Evolutionary conservation across 2,113 vertebrate genomes (phyloP), one percentile per base, ranked within the genome.

Genomic region (Semicossyphus pulcher): DNA sequence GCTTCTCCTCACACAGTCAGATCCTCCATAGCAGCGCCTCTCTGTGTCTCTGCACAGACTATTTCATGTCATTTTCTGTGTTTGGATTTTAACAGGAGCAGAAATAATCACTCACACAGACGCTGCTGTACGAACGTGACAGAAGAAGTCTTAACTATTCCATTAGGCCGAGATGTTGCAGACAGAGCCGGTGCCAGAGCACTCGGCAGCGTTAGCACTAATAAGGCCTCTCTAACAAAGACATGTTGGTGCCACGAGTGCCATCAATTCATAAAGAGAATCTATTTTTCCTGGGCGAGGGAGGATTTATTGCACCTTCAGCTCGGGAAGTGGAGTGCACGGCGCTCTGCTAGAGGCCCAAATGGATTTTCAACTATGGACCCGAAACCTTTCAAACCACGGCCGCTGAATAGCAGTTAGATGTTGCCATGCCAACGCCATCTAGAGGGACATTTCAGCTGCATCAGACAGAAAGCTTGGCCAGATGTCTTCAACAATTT

Each of bases 401-500:
- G 94, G 92, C 89, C 94, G 92, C 92, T 97, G 95, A 98, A 99
- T 96, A 95, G 95, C 95, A 95, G 95, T 97, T 96, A 94, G 94
- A 89, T 92, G 97, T 99, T 98, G 95, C 96, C 95, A 99, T 98
- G 96, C 95, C 97, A 98, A 99, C 97, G 86, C 92, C 94, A 93
- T 95, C 94, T 93, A 95, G 91, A 96, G 95, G 95, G 95, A 97
- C 95, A 86, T 96, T 94, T 96, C 92, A 93, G 92, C 93, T 86
- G 94, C 89, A 94, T 97, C 93, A 91, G 90, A 91, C 92, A 95
- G 95, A 97, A 97, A 97, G 95, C 95, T 94, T 96, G 95, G 94
- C 95, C 95, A 97, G 97, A 98, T 98, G 96, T 97, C 96, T 97
- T 96, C 97, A 97, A 96, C 95, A 96, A 98, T 97, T 97, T 97